Evolutionary conservation across 2,113 vertebrate genomes (phyloP).

Genomic region (Piaya cayana): DNA sequence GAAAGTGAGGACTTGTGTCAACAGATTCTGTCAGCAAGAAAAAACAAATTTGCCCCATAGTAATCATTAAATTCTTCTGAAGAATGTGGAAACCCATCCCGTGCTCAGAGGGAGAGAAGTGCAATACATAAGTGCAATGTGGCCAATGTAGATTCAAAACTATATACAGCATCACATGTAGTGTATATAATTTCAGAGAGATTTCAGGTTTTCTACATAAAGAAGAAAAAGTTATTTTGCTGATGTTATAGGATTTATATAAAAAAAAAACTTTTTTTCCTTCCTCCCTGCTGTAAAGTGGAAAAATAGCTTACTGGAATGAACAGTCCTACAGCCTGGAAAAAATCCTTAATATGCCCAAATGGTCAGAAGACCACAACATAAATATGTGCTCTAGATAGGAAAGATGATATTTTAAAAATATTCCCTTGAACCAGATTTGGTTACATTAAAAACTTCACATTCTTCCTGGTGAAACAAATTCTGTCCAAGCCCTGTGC

Average conservation of each 20-base stretch:
- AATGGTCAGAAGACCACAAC: slow-evolving; percentile 19
- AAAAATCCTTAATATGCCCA: background rate
- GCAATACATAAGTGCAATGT: background rate
- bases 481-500: background rate
- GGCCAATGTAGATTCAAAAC: background rate
- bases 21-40: slow-evolving; percentile 20
- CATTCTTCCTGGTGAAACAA: background rate
- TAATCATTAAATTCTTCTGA: background rate
- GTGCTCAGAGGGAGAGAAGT: background rate
- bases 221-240: background rate
- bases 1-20: background rate
- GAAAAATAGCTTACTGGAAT: slow-evolving; percentile 6
- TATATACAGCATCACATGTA: background rate
- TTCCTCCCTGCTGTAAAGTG: background rate
- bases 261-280: background rate
- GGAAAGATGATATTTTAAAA: background rate
- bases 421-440: background rate
- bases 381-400: background rate
- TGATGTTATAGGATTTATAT: background rate
- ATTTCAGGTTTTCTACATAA: background rate
- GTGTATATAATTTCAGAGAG: background rate
- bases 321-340: background rate
- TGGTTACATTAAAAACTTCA: background rate
- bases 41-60: slow-evolving; percentile 11
- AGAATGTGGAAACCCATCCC: background rate